Percentiles rank a stretch among this genome's conserved stretches.
Evolutionary conservation across 2,888 invertebrate genomes (phyloP).

Genomic region (Ptilodon capucinus): DNA sequence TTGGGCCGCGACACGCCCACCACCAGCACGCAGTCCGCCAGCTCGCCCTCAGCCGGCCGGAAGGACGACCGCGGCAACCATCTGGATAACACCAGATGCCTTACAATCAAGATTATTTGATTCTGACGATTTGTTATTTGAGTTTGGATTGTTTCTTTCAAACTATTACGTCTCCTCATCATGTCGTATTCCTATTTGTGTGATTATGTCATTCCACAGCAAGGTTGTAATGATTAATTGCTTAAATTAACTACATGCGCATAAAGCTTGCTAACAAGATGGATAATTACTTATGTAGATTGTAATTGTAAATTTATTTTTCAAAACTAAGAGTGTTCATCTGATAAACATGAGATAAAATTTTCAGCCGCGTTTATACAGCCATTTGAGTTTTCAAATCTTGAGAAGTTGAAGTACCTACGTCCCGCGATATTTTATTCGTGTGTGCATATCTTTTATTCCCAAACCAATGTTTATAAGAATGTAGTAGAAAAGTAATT

Average conservation of each 20-base stretch:
- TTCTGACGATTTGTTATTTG: no score
- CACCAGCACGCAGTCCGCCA: constrained; percentile 92
- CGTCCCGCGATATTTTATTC: not conserved
- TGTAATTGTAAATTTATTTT: not conserved
- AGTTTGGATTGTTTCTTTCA: no score
- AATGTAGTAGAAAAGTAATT: no score
- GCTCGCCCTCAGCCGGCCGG: constrained; percentile 92
- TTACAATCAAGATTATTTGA: no score
- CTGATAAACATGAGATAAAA: no score
- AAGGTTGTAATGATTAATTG: no score
- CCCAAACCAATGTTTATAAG: not conserved
- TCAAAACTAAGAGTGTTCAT: not conserved
- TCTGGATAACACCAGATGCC: constrained; percentile 69
- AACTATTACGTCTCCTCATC: no score
- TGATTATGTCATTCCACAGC: no score
- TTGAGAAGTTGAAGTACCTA: not conserved
- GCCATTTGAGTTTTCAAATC: not conserved
- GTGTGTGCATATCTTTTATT: not conserved
- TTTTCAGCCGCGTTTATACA: not conserved
- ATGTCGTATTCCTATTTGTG: no score
- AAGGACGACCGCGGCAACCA: constrained; percentile 92
- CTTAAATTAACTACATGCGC: no score
- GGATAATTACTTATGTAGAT: no score
- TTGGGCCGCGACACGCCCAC: constrained; percentile 93
- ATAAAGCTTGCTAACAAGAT: no score